These are phyloP conservation scores for Falco rusticolus DNA, from an alignment of 2,797 vertebrate species.

Conservation along the genomic window DNA sequence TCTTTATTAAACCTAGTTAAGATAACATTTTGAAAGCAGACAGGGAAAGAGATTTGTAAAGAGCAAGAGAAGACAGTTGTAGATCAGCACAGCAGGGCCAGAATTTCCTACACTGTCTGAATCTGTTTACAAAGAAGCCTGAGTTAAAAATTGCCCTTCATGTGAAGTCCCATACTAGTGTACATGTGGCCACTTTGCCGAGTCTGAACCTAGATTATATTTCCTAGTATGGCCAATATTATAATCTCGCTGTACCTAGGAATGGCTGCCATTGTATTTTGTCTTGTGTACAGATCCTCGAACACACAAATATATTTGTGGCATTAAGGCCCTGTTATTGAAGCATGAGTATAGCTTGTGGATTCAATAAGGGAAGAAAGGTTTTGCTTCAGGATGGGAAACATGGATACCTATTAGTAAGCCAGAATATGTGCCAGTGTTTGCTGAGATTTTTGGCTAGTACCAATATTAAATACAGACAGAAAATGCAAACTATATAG, in stretches of 20 bases:
- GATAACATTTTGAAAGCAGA: constrained; percentile 71
- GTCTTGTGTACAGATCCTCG: not conserved
- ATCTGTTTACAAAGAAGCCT: constrained; percentile 17
- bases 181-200: not conserved
- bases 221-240: not conserved
- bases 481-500: not conserved
- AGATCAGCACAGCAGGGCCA: constrained; percentile 51
- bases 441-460: not conserved
- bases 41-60: constrained; percentile 63
- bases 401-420: not conserved
- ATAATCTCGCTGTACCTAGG: not conserved
- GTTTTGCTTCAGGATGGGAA: not conserved
- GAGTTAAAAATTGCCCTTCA: constrained; percentile 15
- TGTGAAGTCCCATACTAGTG: not conserved
- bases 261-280: not conserved
- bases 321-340: not conserved
- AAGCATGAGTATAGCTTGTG: not conserved
- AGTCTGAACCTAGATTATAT: not conserved
- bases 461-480: not conserved
- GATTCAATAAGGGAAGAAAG: not conserved
- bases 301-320: not conserved
- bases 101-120: constrained; percentile 22
- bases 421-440: not conserved
- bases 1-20: constrained; percentile 69
- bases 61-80: constrained; percentile 48